Base-by-base conservation (phyloP, 1,140 invertebrate genomes). In the Galleria mellonella region DNA sequence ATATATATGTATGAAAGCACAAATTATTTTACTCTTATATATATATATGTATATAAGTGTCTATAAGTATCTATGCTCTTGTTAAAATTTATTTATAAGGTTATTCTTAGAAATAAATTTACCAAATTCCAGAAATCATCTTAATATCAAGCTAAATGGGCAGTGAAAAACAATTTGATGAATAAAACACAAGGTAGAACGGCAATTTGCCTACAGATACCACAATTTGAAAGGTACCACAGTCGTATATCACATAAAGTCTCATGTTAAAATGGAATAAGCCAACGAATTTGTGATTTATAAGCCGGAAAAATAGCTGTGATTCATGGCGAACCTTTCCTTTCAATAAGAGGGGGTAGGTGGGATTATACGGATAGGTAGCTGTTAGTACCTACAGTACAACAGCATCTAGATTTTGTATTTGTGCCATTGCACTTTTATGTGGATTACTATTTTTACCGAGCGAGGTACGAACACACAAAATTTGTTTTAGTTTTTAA, bases 201-300 rank as follows among this genome's bases (percentile, higher is more conserved):
- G 35, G 17, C 35, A 37, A 37, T 17, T 37, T 37, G 17, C 17
- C 17, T 37, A 37, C 17, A n/a, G 35, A 13, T 6, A 3, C n/a
- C 35, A 37, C 35, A 37, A 37, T 37, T 37, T 37, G 17, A 13
- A 37, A 15, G 35, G 35, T 15, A 13, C 35, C 35, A 15, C 35
- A 17, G 35, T 37, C 17, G 14, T 15, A 17, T 37, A n/a, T 15
- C 35, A 37, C 14, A 37, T 37, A 17, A 17, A 10, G 13, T 13
- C 14, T 15, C 35, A 9, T 37, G 35, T 37, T 37, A 37, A 37
- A 37, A 37, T 37, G 14, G 35, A 37, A 37, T 37, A 37, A 37
- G 35, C 35, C 35, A 37, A 37, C 35, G 35, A 37, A 37, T 37
- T 37, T 37, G 35, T 37, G 35, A 37, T 37, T 37, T 37, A 37